These are phyloP conservation scores for Grapholita molesta DNA, from an alignment of 1,140 invertebrate genomes.

Conservation along the genomic window DNA sequence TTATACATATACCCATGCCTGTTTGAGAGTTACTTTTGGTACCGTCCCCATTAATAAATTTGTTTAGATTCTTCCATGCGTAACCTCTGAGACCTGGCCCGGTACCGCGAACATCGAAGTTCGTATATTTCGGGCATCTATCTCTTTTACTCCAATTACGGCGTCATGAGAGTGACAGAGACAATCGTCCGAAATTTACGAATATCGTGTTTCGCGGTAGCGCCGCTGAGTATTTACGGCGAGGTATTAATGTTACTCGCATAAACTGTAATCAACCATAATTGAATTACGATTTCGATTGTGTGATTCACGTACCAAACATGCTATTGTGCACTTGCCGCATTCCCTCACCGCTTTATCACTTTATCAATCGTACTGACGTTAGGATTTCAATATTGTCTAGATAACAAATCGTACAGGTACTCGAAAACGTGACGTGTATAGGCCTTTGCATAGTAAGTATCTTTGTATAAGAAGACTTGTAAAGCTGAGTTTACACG, in stretches of 20 bases:
- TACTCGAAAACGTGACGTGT: background rate
- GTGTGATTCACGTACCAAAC: background rate
- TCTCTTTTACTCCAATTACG: too few species aligned
- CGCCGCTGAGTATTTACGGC: background rate
- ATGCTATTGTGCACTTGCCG: background rate
- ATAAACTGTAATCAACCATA: background rate
- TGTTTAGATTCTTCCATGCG: background rate
- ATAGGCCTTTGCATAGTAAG: background rate
- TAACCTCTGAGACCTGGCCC: background rate
- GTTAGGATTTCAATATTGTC: conserved; percentile 4
- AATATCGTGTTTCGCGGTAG: too few species aligned
- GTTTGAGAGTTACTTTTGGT: too few species aligned
- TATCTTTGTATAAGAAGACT: background rate
- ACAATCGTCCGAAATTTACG: too few species aligned
- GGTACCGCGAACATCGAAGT: too few species aligned
- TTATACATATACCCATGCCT: too few species aligned
- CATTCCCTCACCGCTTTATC: background rate
- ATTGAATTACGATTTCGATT: conserved; percentile 2
- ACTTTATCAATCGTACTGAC: background rate
- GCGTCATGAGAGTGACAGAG: too few species aligned
- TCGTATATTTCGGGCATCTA: too few species aligned
- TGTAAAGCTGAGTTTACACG: too few species aligned
- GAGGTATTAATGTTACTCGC: background rate
- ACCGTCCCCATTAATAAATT: too few species aligned
- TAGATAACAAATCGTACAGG: background rate